phyloP scores from a whole-genome alignment of 2,888 invertebrate genomes.

The Xylota sylvarum region DNA sequence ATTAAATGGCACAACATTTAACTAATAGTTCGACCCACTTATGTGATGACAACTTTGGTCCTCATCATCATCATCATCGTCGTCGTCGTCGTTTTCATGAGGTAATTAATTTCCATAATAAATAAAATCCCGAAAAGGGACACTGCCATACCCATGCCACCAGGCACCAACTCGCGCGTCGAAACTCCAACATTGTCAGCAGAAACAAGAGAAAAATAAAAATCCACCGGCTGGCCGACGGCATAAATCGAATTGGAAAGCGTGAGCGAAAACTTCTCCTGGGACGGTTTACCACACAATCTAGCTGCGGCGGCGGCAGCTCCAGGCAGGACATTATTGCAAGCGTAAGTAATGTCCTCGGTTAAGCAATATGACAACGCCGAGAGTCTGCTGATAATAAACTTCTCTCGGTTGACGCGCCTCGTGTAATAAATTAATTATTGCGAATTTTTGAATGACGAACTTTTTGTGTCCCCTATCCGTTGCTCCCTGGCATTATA shows the following conservation, averaged over 20 bases:
- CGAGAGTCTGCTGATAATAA: conserved; percentile 49
- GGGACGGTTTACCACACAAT: conserved; percentile 47
- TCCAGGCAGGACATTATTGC: conserved; percentile 12
- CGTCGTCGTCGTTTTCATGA: conserved; percentile 53
- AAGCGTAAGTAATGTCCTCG: conserved; percentile 52
- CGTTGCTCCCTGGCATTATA: background rate
- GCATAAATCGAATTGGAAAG: conserved; percentile 42
- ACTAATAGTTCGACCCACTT: conserved; percentile 76
- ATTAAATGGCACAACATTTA: conserved; percentile 75
- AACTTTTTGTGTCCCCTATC: conserved; percentile 6
- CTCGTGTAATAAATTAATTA: conserved; percentile 67
- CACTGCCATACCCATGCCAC: background rate
- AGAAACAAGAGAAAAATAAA: conserved; percentile 24
- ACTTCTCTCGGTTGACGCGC: conserved; percentile 30
- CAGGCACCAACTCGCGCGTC: background rate
- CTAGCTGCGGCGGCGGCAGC: background rate
- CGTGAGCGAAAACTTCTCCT: conserved; percentile 21
- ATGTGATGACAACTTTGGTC: conserved; percentile 71
- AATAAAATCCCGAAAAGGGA: conserved; percentile 61
- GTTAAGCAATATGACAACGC: conserved; percentile 58
- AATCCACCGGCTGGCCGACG: background rate
- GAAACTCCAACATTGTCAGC: conserved; percentile 41
- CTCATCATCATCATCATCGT: conserved; percentile 32
- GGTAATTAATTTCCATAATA: conserved; percentile 76
- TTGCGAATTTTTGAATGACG: conserved; percentile 30